Evolutionary conservation across 2,113 vertebrate genomes (phyloP).

Genomic region (Connochaetes taurinus): DNA sequence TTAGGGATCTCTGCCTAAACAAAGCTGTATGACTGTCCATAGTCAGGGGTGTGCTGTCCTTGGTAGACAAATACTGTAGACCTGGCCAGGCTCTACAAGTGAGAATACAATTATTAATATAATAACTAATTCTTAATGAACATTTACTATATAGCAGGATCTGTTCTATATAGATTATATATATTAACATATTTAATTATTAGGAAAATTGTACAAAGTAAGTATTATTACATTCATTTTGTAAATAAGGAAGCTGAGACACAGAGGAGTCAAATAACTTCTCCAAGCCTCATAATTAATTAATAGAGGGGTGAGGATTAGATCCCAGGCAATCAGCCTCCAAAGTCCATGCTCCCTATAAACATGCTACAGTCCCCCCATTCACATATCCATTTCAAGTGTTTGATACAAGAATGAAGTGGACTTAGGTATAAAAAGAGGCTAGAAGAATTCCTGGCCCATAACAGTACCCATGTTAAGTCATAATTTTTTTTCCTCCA

Average conservation of each 20-base stretch:
- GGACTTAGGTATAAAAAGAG: background rate
- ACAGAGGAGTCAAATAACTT: background rate
- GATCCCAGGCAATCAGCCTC: background rate
- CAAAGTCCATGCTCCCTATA: background rate
- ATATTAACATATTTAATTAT: constrained; percentile 2
- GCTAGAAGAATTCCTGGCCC: background rate
- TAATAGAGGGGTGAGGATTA: background rate
- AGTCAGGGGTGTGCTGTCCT: background rate
- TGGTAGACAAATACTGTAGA: background rate
- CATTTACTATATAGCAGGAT: background rate
- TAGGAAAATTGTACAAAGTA: background rate
- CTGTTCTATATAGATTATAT: background rate
- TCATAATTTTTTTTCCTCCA: background rate
- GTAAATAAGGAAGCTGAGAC: constrained; percentile 2
- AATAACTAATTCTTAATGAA: background rate
- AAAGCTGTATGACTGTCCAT: too few relatives aligned
- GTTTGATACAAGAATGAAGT: background rate
- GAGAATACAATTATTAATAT: background rate
- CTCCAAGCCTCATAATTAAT: background rate
- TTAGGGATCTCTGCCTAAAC: background rate
- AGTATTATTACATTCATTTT: constrained; percentile 32
- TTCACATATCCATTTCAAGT: background rate
- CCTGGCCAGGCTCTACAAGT: background rate
- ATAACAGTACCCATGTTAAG: background rate
- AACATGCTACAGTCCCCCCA: background rate